Conservation (phyloP, 2,797 vertebrate species). For the Nannoperca obscura region DNA sequence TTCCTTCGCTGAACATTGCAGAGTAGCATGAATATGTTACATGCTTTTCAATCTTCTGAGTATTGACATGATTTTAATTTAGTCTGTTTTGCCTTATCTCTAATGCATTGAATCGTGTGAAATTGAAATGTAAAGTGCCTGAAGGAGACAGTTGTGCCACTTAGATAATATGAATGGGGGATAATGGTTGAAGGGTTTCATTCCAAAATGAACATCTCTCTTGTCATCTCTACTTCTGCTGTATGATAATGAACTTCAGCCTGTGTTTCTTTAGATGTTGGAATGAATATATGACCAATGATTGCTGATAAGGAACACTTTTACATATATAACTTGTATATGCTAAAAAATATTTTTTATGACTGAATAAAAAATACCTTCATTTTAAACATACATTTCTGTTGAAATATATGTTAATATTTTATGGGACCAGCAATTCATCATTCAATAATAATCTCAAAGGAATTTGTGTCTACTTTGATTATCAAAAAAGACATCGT, state of each 20-base stretch:
- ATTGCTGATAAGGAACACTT: conserved; percentile 50
- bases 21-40: conserved; percentile 21
- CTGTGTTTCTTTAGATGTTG: conserved; percentile 33
- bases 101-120: conserved; percentile 31
- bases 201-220: conserved; percentile 34
- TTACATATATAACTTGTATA: conserved; percentile 53
- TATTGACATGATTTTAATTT: conserved; percentile 46
- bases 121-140: conserved; percentile 37
- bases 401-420: conserved; percentile 11
- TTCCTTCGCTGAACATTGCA: conserved; percentile 6
- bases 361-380: conserved; percentile 52
- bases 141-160: conserved; percentile 20
- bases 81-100: conserved; percentile 21
- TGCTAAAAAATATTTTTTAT: conserved; percentile 59
- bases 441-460: conserved; percentile 5
- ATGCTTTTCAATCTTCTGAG: conserved; percentile 4
- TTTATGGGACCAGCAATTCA: neutral
- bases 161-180: conserved; percentile 10
- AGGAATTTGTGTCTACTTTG: neutral
- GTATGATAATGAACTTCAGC: conserved; percentile 16
- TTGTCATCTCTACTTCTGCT: conserved; percentile 44
- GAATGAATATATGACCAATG: conserved; percentile 44
- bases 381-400: conserved; percentile 26
- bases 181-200: conserved; percentile 27
- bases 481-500: neutral